phyloP scores from a whole-genome alignment of 2,888 invertebrate genomes.

The Ormia ochracea region DNA sequence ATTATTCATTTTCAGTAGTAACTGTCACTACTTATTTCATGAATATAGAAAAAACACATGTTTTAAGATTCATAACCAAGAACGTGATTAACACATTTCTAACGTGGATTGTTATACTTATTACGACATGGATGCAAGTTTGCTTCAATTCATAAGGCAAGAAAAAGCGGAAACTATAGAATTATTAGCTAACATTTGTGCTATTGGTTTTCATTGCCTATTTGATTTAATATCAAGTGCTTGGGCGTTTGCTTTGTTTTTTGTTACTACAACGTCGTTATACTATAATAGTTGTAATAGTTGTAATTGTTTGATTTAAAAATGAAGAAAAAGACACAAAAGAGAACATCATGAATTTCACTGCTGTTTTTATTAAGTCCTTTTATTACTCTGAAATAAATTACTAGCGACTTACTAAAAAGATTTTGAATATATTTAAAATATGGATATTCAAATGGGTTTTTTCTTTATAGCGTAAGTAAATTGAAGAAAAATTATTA shows the following conservation, averaged over 20 bases:
- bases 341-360: neutral
- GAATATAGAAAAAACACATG: neutral
- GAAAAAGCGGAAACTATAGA: neutral
- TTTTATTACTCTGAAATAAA: constrained; percentile 20
- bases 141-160: neutral
- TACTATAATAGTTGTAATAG: constrained; percentile 18
- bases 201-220: neutral
- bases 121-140: constrained; percentile 5
- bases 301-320: constrained; percentile 45
- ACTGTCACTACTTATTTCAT: neutral
- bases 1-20: constrained; percentile 14
- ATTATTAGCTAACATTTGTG: neutral
- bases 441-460: too few species aligned
- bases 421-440: neutral
- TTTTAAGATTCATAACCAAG: constrained; percentile 3
- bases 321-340: neutral
- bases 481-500: neutral
- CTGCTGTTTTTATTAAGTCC: neutral
- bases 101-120: constrained; percentile 3
- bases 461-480: neutral
- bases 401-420: neutral
- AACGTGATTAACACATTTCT: constrained; percentile 23
- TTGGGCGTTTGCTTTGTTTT: neutral
- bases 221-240: constrained; percentile 2
- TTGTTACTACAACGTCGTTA: constrained; percentile 4